Base-by-base conservation (phyloP, 2,888 invertebrate species). In the Leucania comma region DNA sequence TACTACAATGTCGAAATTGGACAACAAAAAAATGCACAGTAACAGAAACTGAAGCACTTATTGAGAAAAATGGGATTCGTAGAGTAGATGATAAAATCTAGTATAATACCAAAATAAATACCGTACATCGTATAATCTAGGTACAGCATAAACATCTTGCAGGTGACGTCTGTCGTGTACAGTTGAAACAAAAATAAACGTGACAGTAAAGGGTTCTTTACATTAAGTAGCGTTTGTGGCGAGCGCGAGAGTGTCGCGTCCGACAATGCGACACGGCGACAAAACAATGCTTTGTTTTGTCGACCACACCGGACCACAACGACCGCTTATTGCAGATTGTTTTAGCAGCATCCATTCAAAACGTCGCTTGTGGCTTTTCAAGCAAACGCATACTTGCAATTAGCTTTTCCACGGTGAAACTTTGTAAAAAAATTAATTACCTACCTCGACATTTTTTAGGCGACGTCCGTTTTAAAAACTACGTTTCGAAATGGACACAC, bases 241-340 rank as follows among this genome's bases (percentile, higher is more conserved):
- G 66, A 76, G 67, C 74, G 73, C 73, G 83, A 76, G 78, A 85
- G 76, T 80, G 81, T 80, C 67, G 79, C 69, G 57, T 61, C 57
- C 63, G 71, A 75, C 75, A 82, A 75, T 62, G 70, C 68, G 73
- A 62, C 75, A 69, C 70, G 75, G 75, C 75, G 68, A 83, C 78
- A 82, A 80, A 85, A 85, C 82, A 84, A 84, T 76, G 83, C 82
- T 82, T 86, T 87, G 84, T 85, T 86, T 75, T 72, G 80, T 46
- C 68, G 73, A 80, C 81, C 85, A 71, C 81, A 82, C 70, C 80
- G 72, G 71, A 81, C 84, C 82, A 76, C 82, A 72, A 71, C 65
- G 61, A 76, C 86, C 86, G 85, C 83, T 87, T 87, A 88, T 86
- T 85, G 87, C 85, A 83, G 86, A 89, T 89, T 89, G 87, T 90